These are phyloP conservation scores for Penaeus japonicus DNA, from an alignment of 1,140 invertebrate species.

Conservation along the genomic window DNA sequence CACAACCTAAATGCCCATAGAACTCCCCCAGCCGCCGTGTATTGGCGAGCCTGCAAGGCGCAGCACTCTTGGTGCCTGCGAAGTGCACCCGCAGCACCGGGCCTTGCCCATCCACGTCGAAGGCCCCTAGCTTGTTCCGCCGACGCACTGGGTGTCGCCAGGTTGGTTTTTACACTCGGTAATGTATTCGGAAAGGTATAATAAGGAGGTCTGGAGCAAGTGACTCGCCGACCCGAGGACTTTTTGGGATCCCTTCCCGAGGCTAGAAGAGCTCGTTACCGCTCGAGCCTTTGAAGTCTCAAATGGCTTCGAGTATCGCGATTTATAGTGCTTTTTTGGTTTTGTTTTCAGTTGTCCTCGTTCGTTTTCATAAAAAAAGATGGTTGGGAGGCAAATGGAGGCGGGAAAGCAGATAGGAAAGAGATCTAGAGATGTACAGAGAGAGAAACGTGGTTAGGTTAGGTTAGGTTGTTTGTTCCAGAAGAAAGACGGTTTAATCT, in stretches of 20 bases:
- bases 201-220: constrained; percentile 8
- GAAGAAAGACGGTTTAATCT: neutral
- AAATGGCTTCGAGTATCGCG: neutral
- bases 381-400: neutral
- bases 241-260: neutral
- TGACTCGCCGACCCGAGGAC: neutral
- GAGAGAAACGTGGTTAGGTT: too few species aligned
- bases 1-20: too few species aligned
- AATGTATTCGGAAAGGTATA: neutral
- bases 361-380: neutral
- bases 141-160: too few species aligned
- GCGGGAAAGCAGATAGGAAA: neutral
- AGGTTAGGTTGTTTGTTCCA: neutral
- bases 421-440: neutral
- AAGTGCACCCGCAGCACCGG: too few species aligned
- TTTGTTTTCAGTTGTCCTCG: too few species aligned
- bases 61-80: too few species aligned
- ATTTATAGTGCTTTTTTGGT: too few species aligned
- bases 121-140: too few species aligned
- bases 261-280: neutral
- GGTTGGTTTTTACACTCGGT: neutral
- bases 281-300: neutral
- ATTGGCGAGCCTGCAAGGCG: too few species aligned
- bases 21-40: too few species aligned
- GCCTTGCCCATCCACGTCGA: too few species aligned